Evolutionary conservation across 2,113 vertebrate species (phyloP).

Genomic region (Malaclemys terrapin): DNA sequence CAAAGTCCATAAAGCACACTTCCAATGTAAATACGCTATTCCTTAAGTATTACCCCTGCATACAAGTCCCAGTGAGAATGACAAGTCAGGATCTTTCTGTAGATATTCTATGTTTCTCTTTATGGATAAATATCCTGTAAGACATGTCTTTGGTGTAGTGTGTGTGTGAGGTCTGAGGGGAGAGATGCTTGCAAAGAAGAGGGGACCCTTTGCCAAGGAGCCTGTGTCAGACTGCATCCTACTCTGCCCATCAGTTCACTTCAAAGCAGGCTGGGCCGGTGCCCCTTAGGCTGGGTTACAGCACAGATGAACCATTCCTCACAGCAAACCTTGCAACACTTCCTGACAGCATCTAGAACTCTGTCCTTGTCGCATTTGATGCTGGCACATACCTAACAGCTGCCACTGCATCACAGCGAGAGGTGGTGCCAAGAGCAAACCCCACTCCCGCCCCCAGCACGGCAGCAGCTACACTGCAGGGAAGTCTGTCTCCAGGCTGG

Average conservation of each 20-base stretch:
- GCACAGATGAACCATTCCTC: not conserved
- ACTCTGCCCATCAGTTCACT: not conserved
- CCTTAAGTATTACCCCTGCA: not conserved
- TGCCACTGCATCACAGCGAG: not conserved
- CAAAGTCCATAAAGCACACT: not conserved
- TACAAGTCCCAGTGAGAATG: not conserved
- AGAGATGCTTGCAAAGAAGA: not conserved
- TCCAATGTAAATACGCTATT: not conserved
- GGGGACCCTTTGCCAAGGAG: not conserved
- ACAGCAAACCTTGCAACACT: not conserved
- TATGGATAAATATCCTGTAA: not conserved
- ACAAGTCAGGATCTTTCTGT: not conserved
- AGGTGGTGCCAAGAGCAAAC: not conserved
- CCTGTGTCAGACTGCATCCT: not conserved
- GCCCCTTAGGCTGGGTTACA: not conserved
- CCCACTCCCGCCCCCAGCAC: not conserved
- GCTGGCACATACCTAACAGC: not conserved
- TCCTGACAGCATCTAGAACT: not conserved
- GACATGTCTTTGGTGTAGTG: not conserved
- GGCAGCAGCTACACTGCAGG: not conserved
- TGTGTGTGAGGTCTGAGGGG: not conserved
- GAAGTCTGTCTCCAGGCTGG: not conserved
- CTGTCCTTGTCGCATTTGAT: not conserved
- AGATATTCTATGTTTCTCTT: not conserved
- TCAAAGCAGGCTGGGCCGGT: not conserved